Base-by-base conservation (phyloP, 2,888 invertebrate genomes). In the Drosophila mimetica region DNA sequence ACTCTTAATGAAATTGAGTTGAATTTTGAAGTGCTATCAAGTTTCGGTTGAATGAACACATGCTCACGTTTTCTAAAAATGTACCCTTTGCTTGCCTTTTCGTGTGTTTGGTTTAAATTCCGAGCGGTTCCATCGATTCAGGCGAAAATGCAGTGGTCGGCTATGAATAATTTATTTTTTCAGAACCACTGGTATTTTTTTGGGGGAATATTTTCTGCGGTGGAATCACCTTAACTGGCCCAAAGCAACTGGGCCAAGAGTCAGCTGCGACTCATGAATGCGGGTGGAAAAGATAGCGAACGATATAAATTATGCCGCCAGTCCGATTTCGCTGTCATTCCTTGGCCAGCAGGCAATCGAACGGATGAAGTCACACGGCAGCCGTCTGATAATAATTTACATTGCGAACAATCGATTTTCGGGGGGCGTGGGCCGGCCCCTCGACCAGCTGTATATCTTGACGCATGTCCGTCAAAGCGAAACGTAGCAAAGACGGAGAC, bases 391-490 rank as follows among this genome's bases (percentile, higher is more conserved):
- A 79, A 86, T 82, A 86, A 88, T 88, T 88, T 86, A 79, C 77
- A 83, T 88, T 75, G 75, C 59, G 53, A 88, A 79, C 72, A 86
- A 83, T 83, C 73, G 82, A 83, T 83, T 83, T 73, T 83, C 34
- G 41, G 37, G 37, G 66, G 54, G 58, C 18, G 42, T 55, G 50
- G 51, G 67, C 32, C 57, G 51, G 50, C 37, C 71, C 57, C 70
- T 51, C n/a, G 53, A 25, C 57, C 60, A 64, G 42, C 61, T 60
- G 71, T 77, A 72, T 74, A 81, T 74, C 81, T 75, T 86, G 88
- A 88, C 80, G 77, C 88, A 88, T 77, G 88, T 88, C 83, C 75
- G 81, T 88, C 84, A 88, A 79, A 70, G 63, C 41, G 67, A 51
- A 64, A 28, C 39, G 71, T 57, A 66, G 32, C 71, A 60, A 41